Evolutionary conservation across 2,888 invertebrate genomes (phyloP).

Genomic region (Parochlus steinenii): DNA sequence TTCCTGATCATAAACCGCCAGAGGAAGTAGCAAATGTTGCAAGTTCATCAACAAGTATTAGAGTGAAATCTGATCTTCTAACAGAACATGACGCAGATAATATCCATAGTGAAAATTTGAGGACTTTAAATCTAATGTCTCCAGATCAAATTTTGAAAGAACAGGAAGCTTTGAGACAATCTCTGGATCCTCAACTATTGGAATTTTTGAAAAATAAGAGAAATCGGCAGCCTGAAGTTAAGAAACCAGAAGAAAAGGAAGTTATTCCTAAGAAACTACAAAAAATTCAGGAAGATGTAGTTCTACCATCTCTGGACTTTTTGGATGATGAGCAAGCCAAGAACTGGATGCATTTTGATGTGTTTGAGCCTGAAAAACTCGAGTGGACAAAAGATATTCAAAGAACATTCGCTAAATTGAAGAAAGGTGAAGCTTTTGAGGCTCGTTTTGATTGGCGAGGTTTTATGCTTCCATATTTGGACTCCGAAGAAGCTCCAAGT

Average conservation of each 20-base stretch:
- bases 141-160: conserved; percentile 59
- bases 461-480: conserved; percentile 51
- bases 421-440: conserved; percentile 48
- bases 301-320: conserved; percentile 38
- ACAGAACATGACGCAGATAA: no score
- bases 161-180: conserved; percentile 44
- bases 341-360: conserved; percentile 72
- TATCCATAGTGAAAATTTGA: conserved; percentile 61
- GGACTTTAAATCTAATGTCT: conserved; percentile 47
- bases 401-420: conserved; percentile 38
- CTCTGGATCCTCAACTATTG: conserved; percentile 18
- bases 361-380: conserved; percentile 71
- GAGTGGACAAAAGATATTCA: conserved; percentile 67
- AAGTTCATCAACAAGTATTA: no score
- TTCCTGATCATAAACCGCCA: conserved; percentile 21
- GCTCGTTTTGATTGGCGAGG: conserved; percentile 75
- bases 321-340: conserved; percentile 41
- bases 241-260: conserved; percentile 11
- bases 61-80: no score
- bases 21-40: conserved; percentile 12
- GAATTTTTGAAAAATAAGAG: conserved; percentile 12
- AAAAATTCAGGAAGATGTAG: conserved; percentile 15
- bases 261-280: neutral
- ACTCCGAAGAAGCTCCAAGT: conserved; percentile 31
- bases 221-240: conserved; percentile 1